Evolutionary conservation across 2,797 vertebrate genomes (phyloP).

Genomic region (Xyrichtys novacula): DNA sequence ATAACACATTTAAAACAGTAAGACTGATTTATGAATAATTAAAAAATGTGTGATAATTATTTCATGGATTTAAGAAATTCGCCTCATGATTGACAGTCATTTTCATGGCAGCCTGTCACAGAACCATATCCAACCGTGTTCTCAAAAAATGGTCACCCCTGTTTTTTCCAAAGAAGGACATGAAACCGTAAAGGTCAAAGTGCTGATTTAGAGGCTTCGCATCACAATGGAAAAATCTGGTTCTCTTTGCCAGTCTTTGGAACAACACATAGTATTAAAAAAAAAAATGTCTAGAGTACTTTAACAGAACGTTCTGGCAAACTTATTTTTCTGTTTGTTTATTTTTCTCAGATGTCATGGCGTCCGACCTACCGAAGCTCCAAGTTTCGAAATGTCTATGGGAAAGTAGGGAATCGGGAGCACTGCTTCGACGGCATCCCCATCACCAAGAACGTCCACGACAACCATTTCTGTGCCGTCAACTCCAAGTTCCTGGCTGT

Average conservation of each 20-base stretch:
- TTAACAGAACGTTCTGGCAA: background rate
- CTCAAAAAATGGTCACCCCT: background rate
- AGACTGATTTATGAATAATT: background rate
- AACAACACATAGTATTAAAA: background rate
- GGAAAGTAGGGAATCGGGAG: slow-evolving; percentile 95
- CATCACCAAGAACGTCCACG: slow-evolving; percentile 98
- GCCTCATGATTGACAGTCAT: background rate
- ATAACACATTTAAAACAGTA: background rate
- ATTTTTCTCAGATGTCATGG: slow-evolving; percentile 95
- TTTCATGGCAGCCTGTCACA: background rate
- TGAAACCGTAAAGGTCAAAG: no score
- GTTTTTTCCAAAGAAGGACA: background rate
- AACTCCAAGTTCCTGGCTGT: slow-evolving; percentile 95
- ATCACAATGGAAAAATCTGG: no score
- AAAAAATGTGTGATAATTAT: background rate
- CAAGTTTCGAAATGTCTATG: slow-evolving; percentile 99
- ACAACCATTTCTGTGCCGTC: slow-evolving; percentile 98
- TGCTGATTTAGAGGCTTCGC: background rate
- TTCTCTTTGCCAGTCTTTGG: no score
- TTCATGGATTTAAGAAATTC: background rate
- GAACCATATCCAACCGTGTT: background rate
- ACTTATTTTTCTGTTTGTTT: background rate
- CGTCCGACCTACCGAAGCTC: slow-evolving; percentile 99
- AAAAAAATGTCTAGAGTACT: background rate
- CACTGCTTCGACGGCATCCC: slow-evolving; percentile 96